Evolutionary conservation across 2,797 vertebrate genomes (phyloP).

Genomic region (Decapterus maruadsi): DNA sequence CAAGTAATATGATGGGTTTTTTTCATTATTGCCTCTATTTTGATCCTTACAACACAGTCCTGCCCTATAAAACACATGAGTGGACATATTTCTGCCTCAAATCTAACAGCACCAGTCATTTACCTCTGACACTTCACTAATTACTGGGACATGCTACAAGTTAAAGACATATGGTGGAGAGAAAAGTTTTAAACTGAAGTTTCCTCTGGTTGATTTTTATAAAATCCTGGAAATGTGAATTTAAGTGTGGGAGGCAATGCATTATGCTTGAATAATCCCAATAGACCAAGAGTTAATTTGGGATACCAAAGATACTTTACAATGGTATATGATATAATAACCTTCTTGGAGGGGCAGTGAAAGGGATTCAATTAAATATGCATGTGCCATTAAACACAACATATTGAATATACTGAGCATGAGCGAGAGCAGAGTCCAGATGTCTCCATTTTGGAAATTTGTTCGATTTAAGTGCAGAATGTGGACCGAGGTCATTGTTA

Average conservation of each 20-base stretch:
- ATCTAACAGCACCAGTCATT: background rate
- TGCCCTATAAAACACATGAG: constrained; percentile 6
- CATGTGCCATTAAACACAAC: constrained; percentile 21
- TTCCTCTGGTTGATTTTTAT: background rate
- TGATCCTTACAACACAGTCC: background rate
- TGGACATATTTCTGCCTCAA: background rate
- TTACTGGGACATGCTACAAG: background rate
- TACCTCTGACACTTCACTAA: background rate
- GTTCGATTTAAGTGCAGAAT: background rate
- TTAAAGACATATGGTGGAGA: background rate
- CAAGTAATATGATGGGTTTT: background rate
- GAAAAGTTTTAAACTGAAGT: background rate
- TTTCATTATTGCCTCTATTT: constrained; percentile 10
- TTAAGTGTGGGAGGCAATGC: background rate
- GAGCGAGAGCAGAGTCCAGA: background rate
- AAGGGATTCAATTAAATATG: constrained; percentile 16
- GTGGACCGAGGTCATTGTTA: constrained; percentile 1
- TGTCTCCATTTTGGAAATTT: constrained; percentile 22
- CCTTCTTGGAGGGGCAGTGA: background rate
- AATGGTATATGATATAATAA: too few relatives aligned
- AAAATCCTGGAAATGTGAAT: background rate
- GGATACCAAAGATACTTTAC: background rate
- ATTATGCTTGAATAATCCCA: background rate
- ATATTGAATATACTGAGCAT: background rate
- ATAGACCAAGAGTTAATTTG: constrained; percentile 11